Conservation (phyloP, 2,113 vertebrate species). For the Jaculus jaculus region DNA sequence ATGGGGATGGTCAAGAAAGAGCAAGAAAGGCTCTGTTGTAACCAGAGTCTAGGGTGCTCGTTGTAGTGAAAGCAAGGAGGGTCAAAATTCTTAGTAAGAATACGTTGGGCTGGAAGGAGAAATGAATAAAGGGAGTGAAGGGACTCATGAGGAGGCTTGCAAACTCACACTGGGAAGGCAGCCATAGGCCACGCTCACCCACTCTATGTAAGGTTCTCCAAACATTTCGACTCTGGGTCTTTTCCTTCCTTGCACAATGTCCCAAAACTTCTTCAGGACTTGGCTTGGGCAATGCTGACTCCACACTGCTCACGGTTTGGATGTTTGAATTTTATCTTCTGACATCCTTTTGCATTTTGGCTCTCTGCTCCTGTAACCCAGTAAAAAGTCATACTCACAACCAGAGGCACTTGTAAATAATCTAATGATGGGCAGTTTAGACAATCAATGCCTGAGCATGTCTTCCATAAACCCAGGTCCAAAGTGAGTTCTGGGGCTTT, state of each 20-base stretch:
- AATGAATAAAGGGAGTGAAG: not conserved
- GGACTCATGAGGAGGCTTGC: not conserved
- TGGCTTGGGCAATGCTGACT: not conserved
- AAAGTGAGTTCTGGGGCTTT: not conserved
- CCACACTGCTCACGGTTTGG: not conserved
- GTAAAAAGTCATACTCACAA: not conserved
- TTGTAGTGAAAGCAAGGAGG: not conserved
- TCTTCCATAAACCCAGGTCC: not conserved
- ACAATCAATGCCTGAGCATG: not conserved
- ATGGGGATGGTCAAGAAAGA: not conserved
- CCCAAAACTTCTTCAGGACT: not conserved
- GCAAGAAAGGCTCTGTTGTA: not conserved
- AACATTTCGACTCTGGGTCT: not conserved
- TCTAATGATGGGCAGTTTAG: not conserved
- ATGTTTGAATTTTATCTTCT: conserved; percentile 30
- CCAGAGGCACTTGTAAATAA: conserved; percentile 17
- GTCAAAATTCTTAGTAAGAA: not conserved
- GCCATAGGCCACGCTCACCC: not conserved
- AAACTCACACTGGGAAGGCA: not conserved
- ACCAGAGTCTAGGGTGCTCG: not conserved
- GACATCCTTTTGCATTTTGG: not conserved
- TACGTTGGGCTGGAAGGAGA: not conserved
- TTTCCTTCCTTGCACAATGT: not conserved
- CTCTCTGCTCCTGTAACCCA: not conserved
- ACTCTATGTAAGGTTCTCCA: not conserved